Evolutionary conservation across 2,888 invertebrate species (phyloP).

Genomic region (Helleia helle): DNA sequence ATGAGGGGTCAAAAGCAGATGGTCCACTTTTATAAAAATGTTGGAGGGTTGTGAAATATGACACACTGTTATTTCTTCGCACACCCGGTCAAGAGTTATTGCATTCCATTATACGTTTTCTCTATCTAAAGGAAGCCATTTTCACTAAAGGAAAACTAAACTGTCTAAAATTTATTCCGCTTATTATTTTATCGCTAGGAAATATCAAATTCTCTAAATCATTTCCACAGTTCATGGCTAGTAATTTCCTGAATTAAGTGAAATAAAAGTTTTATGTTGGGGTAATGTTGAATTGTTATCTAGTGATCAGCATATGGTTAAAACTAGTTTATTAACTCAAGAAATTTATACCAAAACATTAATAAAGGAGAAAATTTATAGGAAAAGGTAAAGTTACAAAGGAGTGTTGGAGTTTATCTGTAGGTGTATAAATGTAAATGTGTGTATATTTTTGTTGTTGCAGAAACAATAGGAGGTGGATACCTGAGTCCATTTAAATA

Average conservation of each 20-base stretch:
- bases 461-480: no score
- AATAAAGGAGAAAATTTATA: no score
- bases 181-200: conserved; percentile 46
- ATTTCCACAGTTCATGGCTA: conserved; percentile 15
- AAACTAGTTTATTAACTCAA: background rate
- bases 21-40: conserved; percentile 74
- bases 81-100: conserved; percentile 75
- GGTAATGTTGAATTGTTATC: background rate
- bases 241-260: conserved; percentile 10
- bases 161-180: conserved; percentile 63
- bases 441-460: no score
- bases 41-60: conserved; percentile 74
- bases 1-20: conserved; percentile 74
- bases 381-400: no score
- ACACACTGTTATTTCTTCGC: conserved; percentile 74
- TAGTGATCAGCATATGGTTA: background rate
- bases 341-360: no score
- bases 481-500: no score
- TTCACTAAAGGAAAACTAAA: conserved; percentile 67
- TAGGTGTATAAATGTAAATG: no score
- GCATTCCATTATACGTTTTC: conserved; percentile 73
- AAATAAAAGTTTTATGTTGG: conserved; percentile 7
- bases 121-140: conserved; percentile 73
- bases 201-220: conserved; percentile 27
- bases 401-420: no score